A percentile compares a stretch with the other conserved stretches of the same genome.
phyloP scores from a whole-genome alignment of 2,113 vertebrate species.

The Labrus mixtus region DNA sequence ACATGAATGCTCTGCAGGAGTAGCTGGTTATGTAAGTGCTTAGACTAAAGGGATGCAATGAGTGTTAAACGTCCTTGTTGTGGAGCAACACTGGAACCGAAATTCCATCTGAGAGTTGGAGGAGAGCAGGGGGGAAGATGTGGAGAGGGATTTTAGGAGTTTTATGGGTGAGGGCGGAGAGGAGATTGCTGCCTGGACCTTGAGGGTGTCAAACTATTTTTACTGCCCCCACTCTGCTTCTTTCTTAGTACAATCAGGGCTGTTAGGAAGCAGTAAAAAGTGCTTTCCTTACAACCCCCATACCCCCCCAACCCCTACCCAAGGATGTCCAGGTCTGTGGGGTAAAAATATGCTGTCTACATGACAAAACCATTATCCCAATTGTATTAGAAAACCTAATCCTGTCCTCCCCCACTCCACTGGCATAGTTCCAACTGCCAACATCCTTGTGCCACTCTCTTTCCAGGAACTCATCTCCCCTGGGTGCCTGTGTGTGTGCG shows the following conservation, averaged over 20 bases:
- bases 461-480: slow-evolving; percentile 12
- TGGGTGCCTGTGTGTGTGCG: slow-evolving; percentile 10
- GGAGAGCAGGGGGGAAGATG: neutral
- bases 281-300: slow-evolving; percentile 58
- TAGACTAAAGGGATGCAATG: slow-evolving; percentile 48
- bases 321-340: slow-evolving; percentile 56
- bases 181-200: slow-evolving; percentile 79
- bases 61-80: slow-evolving; percentile 43
- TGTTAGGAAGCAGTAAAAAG: slow-evolving; percentile 79
- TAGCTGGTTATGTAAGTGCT: slow-evolving; percentile 46
- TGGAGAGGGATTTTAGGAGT: slow-evolving; percentile 51
- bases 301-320: slow-evolving; percentile 49
- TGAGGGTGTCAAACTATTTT: slow-evolving; percentile 85
- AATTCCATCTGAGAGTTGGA: slow-evolving; percentile 13
- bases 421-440: slow-evolving; percentile 11
- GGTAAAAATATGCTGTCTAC: slow-evolving; percentile 32
- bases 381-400: slow-evolving; percentile 40
- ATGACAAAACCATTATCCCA: slow-evolving; percentile 57
- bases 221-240: slow-evolving; percentile 76
- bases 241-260: slow-evolving; percentile 74
- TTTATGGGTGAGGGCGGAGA: slow-evolving; percentile 78
- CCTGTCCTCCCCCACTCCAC: slow-evolving; percentile 6
- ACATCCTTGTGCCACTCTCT: slow-evolving; percentile 35
- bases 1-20: slow-evolving; percentile 23
- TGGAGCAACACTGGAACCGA: slow-evolving; percentile 44